A percentile compares a stretch with the other conserved stretches of the same genome.
phyloP scores from a whole-genome alignment of 2,888 invertebrate species.

The Cetonia aurata region DNA sequence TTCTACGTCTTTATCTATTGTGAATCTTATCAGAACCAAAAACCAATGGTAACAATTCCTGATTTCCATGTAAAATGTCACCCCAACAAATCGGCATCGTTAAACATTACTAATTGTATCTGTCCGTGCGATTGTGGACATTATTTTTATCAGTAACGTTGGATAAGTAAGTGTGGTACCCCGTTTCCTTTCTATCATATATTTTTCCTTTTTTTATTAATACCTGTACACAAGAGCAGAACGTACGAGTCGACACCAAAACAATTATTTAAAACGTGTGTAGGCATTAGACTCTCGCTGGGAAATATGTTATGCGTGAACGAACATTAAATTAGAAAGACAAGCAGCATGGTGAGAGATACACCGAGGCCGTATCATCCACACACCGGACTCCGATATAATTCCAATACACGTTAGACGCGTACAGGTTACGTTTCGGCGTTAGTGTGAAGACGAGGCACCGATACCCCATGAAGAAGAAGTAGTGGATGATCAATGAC shows the following conservation, averaged over 20 bases:
- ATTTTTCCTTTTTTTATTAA: slow-evolving; percentile 42
- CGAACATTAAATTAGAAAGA: slow-evolving; percentile 64
- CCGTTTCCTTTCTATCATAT: slow-evolving; percentile 30
- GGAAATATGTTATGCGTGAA: slow-evolving; percentile 63
- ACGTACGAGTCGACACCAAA: slow-evolving; percentile 57
- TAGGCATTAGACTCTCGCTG: slow-evolving; percentile 63
- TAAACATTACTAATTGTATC: slow-evolving; percentile 43
- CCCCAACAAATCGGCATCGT: slow-evolving; percentile 36
- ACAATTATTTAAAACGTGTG: slow-evolving; percentile 64
- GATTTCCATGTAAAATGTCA: slow-evolving; percentile 43
- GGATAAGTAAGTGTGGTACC: slow-evolving; percentile 43
- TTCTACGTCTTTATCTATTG: slow-evolving; percentile 27
- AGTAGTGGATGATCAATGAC: slow-evolving; percentile 62
- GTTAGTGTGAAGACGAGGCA: slow-evolving; percentile 45
- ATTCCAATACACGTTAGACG: slow-evolving; percentile 48
- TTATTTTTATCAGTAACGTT: slow-evolving; percentile 43
- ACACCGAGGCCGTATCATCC: slow-evolving; percentile 56
- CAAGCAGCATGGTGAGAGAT: slow-evolving; percentile 62
- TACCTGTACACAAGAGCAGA: slow-evolving; percentile 50
- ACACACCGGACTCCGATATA: slow-evolving; percentile 50
- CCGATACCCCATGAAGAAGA: slow-evolving; percentile 51
- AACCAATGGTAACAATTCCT: slow-evolving; percentile 42
- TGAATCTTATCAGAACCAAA: background rate
- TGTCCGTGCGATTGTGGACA: slow-evolving; percentile 41
- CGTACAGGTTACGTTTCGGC: slow-evolving; percentile 37